Conservation (phyloP, 30 jellyfish, hydroid and myxozoan genomes). For the Morbakka virulenta region DNA sequence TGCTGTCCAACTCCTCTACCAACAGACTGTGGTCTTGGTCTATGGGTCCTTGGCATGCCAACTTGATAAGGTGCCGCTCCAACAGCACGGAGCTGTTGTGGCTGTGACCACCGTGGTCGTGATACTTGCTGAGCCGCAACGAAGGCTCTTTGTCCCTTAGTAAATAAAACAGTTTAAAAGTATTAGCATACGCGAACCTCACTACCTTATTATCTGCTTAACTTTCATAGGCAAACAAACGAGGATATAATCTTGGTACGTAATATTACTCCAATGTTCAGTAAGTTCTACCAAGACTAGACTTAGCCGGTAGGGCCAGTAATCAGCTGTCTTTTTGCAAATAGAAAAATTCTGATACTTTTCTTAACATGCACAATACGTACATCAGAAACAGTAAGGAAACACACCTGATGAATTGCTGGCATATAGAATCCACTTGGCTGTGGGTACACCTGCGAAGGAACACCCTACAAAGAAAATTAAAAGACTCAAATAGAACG, state of each 20-base stretch:
- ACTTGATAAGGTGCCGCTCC: background rate
- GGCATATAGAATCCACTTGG: conserved; percentile 75
- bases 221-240: no score
- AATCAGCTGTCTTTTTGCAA: no score
- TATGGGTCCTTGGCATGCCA: conserved; percentile 26
- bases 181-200: background rate
- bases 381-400: background rate
- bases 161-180: background rate
- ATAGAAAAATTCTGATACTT: no score
- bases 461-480: conserved; percentile 28
- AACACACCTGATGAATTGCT: conserved; percentile 63
- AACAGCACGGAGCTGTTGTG: background rate
- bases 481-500: background rate
- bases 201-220: background rate
- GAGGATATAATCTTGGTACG: no score
- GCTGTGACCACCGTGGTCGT: conserved; percentile 56
- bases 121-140: conserved; percentile 75
- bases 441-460: conserved; percentile 71
- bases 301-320: no score
- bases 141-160: conserved; percentile 57
- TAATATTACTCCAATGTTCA: no score
- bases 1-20: conserved; percentile 46
- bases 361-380: background rate
- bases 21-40: conserved; percentile 59
- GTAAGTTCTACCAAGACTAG: no score